Percentiles rank a stretch among this genome's conserved stretches.
Evolutionary conservation across 2,888 invertebrate genomes (phyloP).

Genomic region (Cryptocephalus primarius): DNA sequence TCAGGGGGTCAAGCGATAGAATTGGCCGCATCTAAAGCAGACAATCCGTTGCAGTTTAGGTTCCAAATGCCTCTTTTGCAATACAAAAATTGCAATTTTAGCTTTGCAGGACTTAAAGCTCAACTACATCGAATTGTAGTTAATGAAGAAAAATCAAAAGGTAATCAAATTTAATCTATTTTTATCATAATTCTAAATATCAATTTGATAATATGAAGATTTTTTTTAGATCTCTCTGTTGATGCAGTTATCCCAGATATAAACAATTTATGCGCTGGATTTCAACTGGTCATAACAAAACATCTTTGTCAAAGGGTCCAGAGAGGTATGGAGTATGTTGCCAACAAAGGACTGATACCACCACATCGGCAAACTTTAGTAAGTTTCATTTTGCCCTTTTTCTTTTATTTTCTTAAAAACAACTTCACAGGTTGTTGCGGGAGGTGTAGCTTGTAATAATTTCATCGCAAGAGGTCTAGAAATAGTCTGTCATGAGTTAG

Average conservation of each 20-base stretch:
- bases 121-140: conserved; percentile 44
- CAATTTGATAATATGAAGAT: neutral
- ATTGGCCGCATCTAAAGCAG: conserved; percentile 56
- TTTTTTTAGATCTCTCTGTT: conserved; percentile 42
- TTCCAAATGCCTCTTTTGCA: conserved; percentile 56
- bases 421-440: conserved; percentile 65
- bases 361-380: conserved; percentile 48
- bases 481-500: conserved; percentile 52
- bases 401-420: neutral
- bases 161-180: conserved; percentile 16
- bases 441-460: conserved; percentile 92
- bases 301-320: conserved; percentile 77
- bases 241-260: conserved; percentile 65
- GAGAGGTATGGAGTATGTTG: conserved; percentile 68
- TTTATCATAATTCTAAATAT: too few relatives aligned
- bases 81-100: conserved; percentile 77
- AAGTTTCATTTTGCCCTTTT: conserved; percentile 11
- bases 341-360: conserved; percentile 50
- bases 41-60: conserved; percentile 51
- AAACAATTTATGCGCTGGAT: conserved; percentile 75
- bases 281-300: conserved; percentile 60
- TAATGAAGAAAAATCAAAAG: conserved; percentile 47
- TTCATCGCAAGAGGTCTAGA: conserved; percentile 62
- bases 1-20: conserved; percentile 85
- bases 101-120: conserved; percentile 75